These are phyloP conservation scores for Ridgeia piscesae DNA, from an alignment of 1,140 invertebrate genomes.

Conservation along the genomic window DNA sequence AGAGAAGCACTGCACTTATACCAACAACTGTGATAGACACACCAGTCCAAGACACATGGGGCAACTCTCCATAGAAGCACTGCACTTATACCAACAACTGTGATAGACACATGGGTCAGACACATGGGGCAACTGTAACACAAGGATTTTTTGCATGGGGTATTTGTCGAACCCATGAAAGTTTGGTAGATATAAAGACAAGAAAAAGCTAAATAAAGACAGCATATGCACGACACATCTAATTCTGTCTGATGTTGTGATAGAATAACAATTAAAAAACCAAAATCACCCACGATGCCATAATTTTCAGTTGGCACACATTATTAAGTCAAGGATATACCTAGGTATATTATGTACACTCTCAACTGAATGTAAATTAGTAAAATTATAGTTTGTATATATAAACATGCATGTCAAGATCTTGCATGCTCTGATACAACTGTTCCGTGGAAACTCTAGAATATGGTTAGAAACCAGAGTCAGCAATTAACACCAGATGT, in stretches of 20 bases:
- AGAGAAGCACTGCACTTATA: too few relatives aligned
- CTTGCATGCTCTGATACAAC: background rate
- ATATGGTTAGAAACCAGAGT: background rate
- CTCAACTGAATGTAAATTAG: background rate
- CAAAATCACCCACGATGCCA: background rate
- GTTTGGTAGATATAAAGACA: too few relatives aligned
- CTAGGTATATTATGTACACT: background rate
- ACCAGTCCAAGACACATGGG: too few relatives aligned
- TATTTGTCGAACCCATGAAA: too few relatives aligned
- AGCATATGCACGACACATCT: too few relatives aligned
- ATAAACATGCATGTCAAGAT: background rate
- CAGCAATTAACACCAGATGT: background rate
- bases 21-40: too few relatives aligned
- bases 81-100: too few relatives aligned
- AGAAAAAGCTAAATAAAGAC: too few relatives aligned
- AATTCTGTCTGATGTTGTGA: background rate
- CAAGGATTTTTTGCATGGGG: too few relatives aligned
- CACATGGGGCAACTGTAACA: too few relatives aligned
- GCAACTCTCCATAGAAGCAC: too few relatives aligned
- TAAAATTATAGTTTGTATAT: background rate
- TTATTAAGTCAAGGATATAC: background rate
- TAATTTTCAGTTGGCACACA: background rate
- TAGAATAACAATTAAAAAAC: background rate
- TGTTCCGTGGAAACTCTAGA: background rate
- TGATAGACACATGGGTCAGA: too few relatives aligned